phyloP scores from a whole-genome alignment of 1,140 invertebrate species.

The Pseudobourletiella spinata region DNA sequence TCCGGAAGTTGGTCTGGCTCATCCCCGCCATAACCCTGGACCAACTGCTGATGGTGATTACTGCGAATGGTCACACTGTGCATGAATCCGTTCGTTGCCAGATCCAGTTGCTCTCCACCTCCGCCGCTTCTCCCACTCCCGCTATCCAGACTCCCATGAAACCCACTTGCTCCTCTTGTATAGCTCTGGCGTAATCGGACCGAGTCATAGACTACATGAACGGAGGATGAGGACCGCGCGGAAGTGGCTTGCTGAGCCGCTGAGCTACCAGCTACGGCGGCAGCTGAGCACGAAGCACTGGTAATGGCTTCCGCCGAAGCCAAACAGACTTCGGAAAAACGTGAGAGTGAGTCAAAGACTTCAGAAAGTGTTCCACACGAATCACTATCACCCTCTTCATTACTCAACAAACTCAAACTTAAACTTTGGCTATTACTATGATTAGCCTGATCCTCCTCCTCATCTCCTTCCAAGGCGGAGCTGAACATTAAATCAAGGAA shows the following conservation, averaged over 20 bases:
- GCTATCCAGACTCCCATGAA: not conserved
- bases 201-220: slow-evolving; percentile 1
- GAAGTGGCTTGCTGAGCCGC: no score
- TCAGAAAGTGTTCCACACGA: slow-evolving; percentile 26
- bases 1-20: not conserved
- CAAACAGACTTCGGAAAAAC: slow-evolving; percentile 30
- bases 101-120: not conserved
- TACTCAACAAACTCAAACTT: slow-evolving; percentile 24
- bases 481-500: slow-evolving; percentile 18
- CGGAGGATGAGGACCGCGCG: not conserved
- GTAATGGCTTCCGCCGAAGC: slow-evolving; percentile 25
- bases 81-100: not conserved
- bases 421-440: slow-evolving; percentile 15
- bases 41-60: not conserved
- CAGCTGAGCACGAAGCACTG: not conserved
- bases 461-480: slow-evolving; percentile 2
- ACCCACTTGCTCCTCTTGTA: not conserved
- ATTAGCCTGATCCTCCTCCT: slow-evolving; percentile 6
- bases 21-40: not conserved
- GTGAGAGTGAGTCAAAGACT: slow-evolving; percentile 27
- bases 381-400: slow-evolving; percentile 20
- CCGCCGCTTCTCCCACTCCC: not conserved
- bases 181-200: not conserved
- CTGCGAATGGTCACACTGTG: not conserved
- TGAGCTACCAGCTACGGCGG: no score